Base-by-base conservation (phyloP, 1,140 invertebrate species). In the Papilio glaucus region DNA sequence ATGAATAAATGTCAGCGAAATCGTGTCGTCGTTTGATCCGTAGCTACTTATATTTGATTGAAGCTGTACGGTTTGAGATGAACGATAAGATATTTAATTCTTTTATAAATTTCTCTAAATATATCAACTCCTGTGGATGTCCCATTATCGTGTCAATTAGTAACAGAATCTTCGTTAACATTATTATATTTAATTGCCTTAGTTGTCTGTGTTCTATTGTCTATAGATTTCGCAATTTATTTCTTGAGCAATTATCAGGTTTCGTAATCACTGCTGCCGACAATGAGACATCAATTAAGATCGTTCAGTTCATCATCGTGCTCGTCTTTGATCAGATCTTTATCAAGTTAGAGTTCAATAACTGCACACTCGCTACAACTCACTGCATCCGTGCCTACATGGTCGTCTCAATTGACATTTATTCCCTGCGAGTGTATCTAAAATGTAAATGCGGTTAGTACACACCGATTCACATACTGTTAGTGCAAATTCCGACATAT, bases 401-500 rank as follows among this genome's bases (percentile, higher is more conserved):
- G 74, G 42, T 73, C 83, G 86, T 89, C 87, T 90, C 88, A 92
- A 92, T 92, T 92, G 90, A 92, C 90, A 90, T 92, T 91, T 92
- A 92, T 88, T 90, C 87, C 81, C 80, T 83, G 82, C 88, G 85
- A 89, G 85, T 85, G 89, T 87, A 83, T 89, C 84, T 90, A 88
- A 90, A 90, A 91, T 90, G 89, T 91, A 91, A 90, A 91, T 89
- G 88, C 81, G 88, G 86, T 91, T 88, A 77, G 76, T 82, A 89
- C 84, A 90, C 85, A 89, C 84, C 81, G 85, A 85, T 82, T 83
- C 84, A 84, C 72, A 78, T 76, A 70, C 61, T 63, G 39, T 72
- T 39, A 72, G 63, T 49, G 24, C 67, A 49, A 45, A 74, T 62
- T 71, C 68, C 77, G 71, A 71, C 76, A 57, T 75, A 49, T 69